phyloP scores from a whole-genome alignment of 2,888 invertebrate species.

The Cyclophora punctaria region DNA sequence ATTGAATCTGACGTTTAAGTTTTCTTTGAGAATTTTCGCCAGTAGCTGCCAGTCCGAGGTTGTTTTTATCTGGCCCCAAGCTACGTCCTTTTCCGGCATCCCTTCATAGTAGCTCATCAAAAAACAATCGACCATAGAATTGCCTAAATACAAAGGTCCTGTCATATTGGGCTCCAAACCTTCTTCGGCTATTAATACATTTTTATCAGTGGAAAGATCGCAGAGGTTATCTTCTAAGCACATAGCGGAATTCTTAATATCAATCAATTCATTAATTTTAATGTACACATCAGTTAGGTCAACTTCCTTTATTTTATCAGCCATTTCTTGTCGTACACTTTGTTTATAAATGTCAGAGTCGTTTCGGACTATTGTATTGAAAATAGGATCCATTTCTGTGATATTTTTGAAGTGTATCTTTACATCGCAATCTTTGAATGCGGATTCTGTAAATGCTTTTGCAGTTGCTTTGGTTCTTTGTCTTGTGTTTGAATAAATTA shows the following conservation, averaged over 20 bases:
- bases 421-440: conserved; percentile 44
- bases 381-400: conserved; percentile 35
- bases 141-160: conserved; percentile 41
- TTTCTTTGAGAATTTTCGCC: conserved; percentile 31
- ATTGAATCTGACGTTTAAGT: conserved; percentile 48
- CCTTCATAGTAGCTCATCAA: conserved; percentile 59
- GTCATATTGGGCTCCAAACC: conserved; percentile 40
- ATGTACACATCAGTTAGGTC: conserved; percentile 30
- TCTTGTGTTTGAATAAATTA: conserved; percentile 46
- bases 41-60: conserved; percentile 38
- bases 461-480: conserved; percentile 49
- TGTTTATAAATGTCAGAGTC: conserved; percentile 25
- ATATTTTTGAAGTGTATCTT: conserved; percentile 30
- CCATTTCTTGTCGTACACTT: conserved; percentile 33
- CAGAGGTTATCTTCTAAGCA: conserved; percentile 39
- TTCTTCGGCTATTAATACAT: conserved; percentile 27
- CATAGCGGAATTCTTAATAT: conserved; percentile 36
- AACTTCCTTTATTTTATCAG: conserved; percentile 28
- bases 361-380: conserved; percentile 41
- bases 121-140: conserved; percentile 42
- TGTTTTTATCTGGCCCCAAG: conserved; percentile 45
- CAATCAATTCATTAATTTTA: conserved; percentile 38
- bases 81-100: conserved; percentile 34
- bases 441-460: conserved; percentile 37
- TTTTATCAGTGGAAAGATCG: conserved; percentile 29